Percentiles rank a stretch among this genome's conserved stretches.
Conservation (phyloP, 2,888 invertebrate species). For the Chalcis sispes region DNA sequence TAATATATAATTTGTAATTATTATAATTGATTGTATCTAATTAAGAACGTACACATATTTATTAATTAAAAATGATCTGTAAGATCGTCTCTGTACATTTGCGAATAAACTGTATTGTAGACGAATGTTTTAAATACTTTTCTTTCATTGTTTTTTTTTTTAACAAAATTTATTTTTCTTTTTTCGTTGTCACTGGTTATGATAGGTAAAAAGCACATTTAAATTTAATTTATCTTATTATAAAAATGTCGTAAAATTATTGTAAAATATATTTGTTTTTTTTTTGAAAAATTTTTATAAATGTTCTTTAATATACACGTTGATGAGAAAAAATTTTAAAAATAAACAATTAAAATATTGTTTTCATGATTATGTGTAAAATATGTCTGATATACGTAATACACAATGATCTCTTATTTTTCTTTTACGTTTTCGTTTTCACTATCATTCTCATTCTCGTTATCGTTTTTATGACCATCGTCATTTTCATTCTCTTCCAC, state of each 20-base stretch:
- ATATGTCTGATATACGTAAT: background rate
- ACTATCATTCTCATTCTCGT: slow-evolving; percentile 8
- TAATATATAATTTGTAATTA: slow-evolving; percentile 65
- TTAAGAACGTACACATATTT: slow-evolving; percentile 70
- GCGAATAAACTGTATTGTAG: slow-evolving; percentile 67
- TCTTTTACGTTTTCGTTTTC: background rate
- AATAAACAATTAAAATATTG: background rate
- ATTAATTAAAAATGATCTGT: slow-evolving; percentile 65
- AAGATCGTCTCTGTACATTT: slow-evolving; percentile 67
- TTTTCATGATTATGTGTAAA: background rate
- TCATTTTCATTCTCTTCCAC: slow-evolving; percentile 9
- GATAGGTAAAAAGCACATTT: too few species aligned
- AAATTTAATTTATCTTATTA: too few species aligned
- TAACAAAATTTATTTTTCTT: too few species aligned
- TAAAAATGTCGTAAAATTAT: slow-evolving; percentile 14
- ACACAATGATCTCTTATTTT: background rate
- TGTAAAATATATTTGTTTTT: slow-evolving; percentile 36
- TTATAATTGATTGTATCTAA: slow-evolving; percentile 63
- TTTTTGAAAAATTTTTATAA: slow-evolving; percentile 50
- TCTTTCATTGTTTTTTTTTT: too few species aligned
- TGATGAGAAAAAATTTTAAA: too few species aligned
- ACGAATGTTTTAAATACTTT: slow-evolving; percentile 45
- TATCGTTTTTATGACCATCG: background rate
- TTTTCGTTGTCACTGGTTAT: too few species aligned
- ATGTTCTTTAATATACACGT: too few species aligned